A percentile compares a stretch with the other conserved stretches of the same genome.
Evolutionary conservation across 37 sponge, comb jelly and placozoan genomes (phyloP).

Genomic region (Mnemiopsis leidyi): DNA sequence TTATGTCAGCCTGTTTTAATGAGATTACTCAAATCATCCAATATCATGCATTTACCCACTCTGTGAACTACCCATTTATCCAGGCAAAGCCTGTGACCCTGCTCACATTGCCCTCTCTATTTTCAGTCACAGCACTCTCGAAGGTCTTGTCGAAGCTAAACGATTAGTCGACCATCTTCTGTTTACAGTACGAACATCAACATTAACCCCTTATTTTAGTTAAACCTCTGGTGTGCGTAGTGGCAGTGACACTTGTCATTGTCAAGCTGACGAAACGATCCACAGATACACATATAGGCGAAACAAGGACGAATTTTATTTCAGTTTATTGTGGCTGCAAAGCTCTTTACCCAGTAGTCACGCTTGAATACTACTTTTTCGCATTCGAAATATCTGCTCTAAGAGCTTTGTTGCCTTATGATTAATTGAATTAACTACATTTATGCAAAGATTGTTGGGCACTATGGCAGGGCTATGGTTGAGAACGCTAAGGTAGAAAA

Average conservation of each 20-base stretch:
- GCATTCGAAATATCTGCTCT: too few relatives aligned
- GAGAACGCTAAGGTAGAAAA: too few relatives aligned
- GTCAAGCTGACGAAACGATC: not conserved
- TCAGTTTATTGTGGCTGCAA: too few relatives aligned
- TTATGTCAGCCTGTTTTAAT: not conserved
- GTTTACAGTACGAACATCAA: not conserved
- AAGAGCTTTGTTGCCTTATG: too few relatives aligned
- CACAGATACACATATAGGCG: not conserved
- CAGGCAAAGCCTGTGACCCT: not conserved
- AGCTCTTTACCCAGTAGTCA: too few relatives aligned
- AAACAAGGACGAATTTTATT: not conserved
- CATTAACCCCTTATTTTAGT: not conserved
- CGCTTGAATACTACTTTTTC: too few relatives aligned
- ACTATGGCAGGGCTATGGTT: too few relatives aligned
- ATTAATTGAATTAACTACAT: too few relatives aligned
- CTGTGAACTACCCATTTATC: not conserved
- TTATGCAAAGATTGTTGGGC: too few relatives aligned
- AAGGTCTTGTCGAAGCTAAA: slow-evolving; percentile 21
- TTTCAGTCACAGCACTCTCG: slow-evolving; percentile 48
- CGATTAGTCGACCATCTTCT: slow-evolving; percentile 9
- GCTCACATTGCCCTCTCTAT: not conserved
- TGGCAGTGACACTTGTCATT: not conserved
- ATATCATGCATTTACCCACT: not conserved
- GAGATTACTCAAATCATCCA: not conserved
- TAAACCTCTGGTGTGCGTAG: not conserved